Evolutionary conservation across 2,797 vertebrate species (phyloP), one percentile per base, ranked within the genome.

Genomic region (Choloepus didactylus): DNA sequence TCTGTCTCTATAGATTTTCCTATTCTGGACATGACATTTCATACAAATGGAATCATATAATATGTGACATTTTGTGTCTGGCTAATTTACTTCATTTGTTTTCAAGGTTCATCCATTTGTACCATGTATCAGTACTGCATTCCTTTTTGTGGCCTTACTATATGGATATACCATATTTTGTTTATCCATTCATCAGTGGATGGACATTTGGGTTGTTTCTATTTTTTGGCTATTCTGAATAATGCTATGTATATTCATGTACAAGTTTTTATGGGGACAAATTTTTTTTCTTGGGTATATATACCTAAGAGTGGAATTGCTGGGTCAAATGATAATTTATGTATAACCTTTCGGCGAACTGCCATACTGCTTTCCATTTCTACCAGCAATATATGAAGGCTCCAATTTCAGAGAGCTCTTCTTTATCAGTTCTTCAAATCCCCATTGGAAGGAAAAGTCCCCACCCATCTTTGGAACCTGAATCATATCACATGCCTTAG

Each of bases 21-120:
- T 87, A 69, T 54, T 83, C 85, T 16, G 10, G 66, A 56, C 25
- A 83, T 49, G 51, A 54, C 12, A 54, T 54, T 92, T 79, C 12
- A n/a, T 54, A 56, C 46, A 69, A 77, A 70, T 56, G 25, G 31
- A 89, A 89, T 85, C 15, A 62, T 29, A 46, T 1, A 59, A 19
- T 15, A 73, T 2, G 2, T 46, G 35, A 16, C 56, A 9, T 54
- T 81, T 90, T 77, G 54, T 35, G 12, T 77, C 54, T 72, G 59
- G 31, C 41, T 77, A 72, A 72, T 95, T 85, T 69, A 85, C 25
- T 66, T n/a, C 77, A 14, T 46, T 86, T 69, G 35, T 81, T 73
- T 85, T 82, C 64, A 76, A 73, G 59, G 27, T 92, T 92, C 59
- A 75, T 51, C 59, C 25, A 51, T 14, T n/a, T 79, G 35, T 25